phyloP scores from a whole-genome alignment of 2,888 invertebrate genomes.

The Plemyria rubiginata region DNA sequence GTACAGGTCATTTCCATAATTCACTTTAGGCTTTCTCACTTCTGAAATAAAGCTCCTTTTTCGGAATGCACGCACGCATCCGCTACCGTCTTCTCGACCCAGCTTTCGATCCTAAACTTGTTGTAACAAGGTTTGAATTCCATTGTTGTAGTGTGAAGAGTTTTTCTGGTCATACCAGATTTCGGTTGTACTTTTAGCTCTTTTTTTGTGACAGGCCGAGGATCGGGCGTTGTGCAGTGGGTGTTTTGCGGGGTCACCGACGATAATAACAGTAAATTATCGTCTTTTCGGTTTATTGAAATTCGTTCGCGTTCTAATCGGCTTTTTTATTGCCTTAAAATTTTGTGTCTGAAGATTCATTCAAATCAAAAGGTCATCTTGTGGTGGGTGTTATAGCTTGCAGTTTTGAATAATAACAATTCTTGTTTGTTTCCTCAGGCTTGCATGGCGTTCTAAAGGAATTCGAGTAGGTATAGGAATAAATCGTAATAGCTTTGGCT shows the following conservation, averaged over 20 bases:
- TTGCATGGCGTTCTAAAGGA: background rate
- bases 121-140: constrained; percentile 54
- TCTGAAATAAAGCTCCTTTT: constrained; percentile 83
- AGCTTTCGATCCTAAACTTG: constrained; percentile 50
- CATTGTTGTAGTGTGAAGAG: constrained; percentile 41
- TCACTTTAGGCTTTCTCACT: constrained; percentile 82
- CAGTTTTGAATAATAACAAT: background rate
- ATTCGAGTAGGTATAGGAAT: too few relatives aligned
- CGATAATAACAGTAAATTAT: constrained; percentile 85
- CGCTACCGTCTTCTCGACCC: constrained; percentile 38
- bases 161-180: constrained; percentile 80
- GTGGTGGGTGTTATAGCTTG: constrained; percentile 16
- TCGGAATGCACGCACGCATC: constrained; percentile 61
- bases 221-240: constrained; percentile 74
- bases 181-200: constrained; percentile 71
- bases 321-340: constrained; percentile 51
- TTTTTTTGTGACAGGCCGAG: constrained; percentile 77
- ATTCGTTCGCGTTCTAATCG: constrained; percentile 75
- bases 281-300: constrained; percentile 80
- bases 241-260: constrained; percentile 83
- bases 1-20: constrained; percentile 69
- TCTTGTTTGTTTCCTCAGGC: background rate
- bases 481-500: background rate
- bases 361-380: constrained; percentile 28
- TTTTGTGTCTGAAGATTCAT: constrained; percentile 29